Base-by-base conservation (phyloP, 2,113 vertebrate genomes). In the Muntiacus muntjak region DNA sequence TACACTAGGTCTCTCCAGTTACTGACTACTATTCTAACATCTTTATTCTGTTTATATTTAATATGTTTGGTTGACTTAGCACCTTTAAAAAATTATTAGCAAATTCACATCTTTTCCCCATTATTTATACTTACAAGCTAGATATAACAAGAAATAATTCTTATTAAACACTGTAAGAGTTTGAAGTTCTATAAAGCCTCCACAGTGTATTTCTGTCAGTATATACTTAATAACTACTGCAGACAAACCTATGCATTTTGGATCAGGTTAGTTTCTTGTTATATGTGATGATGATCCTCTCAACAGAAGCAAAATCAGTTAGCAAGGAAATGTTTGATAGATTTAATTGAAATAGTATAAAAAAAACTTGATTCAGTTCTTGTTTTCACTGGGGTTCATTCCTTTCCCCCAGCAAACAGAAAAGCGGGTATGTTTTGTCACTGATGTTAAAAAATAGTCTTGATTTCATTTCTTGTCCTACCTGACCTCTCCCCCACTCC, bases 401-500 rank as follows among this genome's bases (percentile, higher is more conserved):
- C 14, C 52, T 82, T 89, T 85, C 28, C 60, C 62, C 54, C 3
- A 50, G 17, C 26, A 91, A 82, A 79, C 47, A 76, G 50, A 25
- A 79, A 96, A 50, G 16, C 19, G 19, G 10, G 52, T 40, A 71
- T 45, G n/a, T 43, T 76, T 76, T 64, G 25, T 85, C 89, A 58
- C 15, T 67, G 30, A 79, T 11, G 71, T 64, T 57, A 60, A 14
- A 8, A 17, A 21, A 52, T 54, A 33, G 40, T 47, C 84, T 91
- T 71, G 13, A n/a, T 91, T 94, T 96, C 95, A 60, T 89, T 74
- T 95, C 55, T 95, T 60, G 12, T 91, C 33, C 40, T 95, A 89
- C 36, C 52, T 87, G 71, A 76, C 47, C 30, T 50, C 2, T 74
- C 13, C 30, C 2, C 1, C 1, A 57, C 5, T 13, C 15, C 60